Base-by-base conservation (phyloP, 2,113 vertebrate species). In the Hemicordylus capensis region DNA sequence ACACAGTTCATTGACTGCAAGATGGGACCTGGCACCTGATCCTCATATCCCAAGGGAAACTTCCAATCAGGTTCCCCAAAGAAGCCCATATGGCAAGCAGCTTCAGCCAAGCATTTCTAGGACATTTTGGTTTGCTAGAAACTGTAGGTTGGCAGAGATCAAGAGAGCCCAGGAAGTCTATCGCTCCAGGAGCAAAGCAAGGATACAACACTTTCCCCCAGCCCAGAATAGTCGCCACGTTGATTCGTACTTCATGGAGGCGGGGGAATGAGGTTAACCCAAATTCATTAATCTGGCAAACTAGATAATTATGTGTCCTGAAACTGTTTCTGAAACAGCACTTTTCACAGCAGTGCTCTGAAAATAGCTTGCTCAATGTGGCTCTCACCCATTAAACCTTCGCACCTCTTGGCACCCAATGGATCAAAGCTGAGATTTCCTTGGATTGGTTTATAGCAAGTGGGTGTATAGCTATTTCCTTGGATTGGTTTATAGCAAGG, bases 241-340 rank as follows among this genome's bases (percentile, higher is more conserved):
- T 81, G 91, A 93, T 93, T 93, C 87, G 88, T 89, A 88, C 85
- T 90, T 91, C 72, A 78, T 82, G 81, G 88, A 92, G n/a, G n/a
- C n/a, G n/a, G n/a, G n/a, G n/a, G 6, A 91, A 93, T 79, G 89
- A 92, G 91, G 90, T 92, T 93, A 94, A 92, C 92, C 92, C 89
- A 93, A 93, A 94, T 89, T 88, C 90, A 93, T 94, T 94, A 93
- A 90, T 88, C 92, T 91, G 91, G 92, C 90, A 94, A 94, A 94
- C 91, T 81, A 87, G 91, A 89, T 93, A 93, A 94, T 93, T 92
- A 87, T 81, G 81, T 91, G 92, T 93, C 92, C 92, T 86, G 88
- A 91, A 93, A 94, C 84, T 91, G 92, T 93, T 93, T 94, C 83
- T 46, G 4, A 89, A 94, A 91, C 83, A 89, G 88, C 91, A 93